A percentile compares a stretch with the other conserved stretches of the same genome.
Evolutionary conservation across 2,888 invertebrate genomes (phyloP).

Genomic region (Microdon myrmicae): DNA sequence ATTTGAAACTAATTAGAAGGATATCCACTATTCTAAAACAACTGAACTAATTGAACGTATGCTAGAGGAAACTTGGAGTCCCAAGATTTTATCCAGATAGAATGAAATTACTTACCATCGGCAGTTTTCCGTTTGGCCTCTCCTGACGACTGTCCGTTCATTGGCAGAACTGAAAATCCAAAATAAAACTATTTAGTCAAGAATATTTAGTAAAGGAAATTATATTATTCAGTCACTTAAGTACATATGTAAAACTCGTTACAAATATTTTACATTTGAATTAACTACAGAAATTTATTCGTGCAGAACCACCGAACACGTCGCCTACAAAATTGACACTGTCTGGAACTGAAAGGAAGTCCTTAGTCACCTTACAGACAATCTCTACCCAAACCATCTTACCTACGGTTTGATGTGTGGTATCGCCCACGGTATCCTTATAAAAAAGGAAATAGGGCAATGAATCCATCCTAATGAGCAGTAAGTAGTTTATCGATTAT

Average conservation of each 20-base stretch:
- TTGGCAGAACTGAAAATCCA: conserved; percentile 63
- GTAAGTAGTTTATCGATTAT: conserved; percentile 40
- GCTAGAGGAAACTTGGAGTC: no score
- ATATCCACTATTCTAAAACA: no score
- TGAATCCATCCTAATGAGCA: conserved; percentile 22
- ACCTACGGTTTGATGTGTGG: no score
- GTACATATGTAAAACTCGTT: conserved; percentile 1
- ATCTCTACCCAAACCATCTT: conserved; percentile 8
- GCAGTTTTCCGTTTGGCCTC: conserved; percentile 57
- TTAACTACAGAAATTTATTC: conserved; percentile 2
- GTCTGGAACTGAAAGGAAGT: conserved; percentile 3
- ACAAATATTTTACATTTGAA: background rate
- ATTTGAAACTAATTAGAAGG: no score
- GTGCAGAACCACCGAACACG: conserved; percentile 9
- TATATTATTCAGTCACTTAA: background rate
- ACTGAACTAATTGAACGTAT: no score
- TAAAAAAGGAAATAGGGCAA: conserved; percentile 28
- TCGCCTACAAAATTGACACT: conserved; percentile 15
- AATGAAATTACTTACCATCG: conserved; percentile 64
- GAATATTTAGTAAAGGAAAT: background rate
- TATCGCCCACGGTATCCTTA: conserved; percentile 9
- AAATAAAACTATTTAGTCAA: background rate
- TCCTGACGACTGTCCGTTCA: conserved; percentile 62
- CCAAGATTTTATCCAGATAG: no score
- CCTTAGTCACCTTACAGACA: conserved; percentile 1